Base-by-base conservation (phyloP, 2,113 vertebrate genomes). In the Grallaria varia region DNA sequence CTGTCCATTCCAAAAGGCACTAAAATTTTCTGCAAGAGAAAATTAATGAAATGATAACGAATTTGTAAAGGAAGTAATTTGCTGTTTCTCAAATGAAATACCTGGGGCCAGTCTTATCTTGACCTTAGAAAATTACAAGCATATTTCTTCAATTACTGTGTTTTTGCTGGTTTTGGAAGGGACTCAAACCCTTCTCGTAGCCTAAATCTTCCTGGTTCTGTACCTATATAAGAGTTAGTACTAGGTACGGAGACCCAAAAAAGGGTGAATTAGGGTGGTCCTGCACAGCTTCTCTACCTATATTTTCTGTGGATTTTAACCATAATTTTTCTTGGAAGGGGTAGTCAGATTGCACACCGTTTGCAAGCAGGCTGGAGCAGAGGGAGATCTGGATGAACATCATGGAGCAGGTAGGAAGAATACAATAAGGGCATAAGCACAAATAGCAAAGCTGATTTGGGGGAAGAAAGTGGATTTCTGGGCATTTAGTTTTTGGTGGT, bases 301-400 rank as follows among this genome's bases (percentile, higher is more conserved):
- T 50, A 5, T 45, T 52, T 62, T 10, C 56, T 56, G 7, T 59
- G 27, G 14, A 44, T 62, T 77, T 95, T 89, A 56, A 53, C 31
- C 39, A 7, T 25, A 53, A 6, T 55, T 63, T 28, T 19, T 30
- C 6, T 28, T 68, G 20, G 39, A 89, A 78, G 35, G 9, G 80
- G 17, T 20, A 66, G 55, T 47, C 2, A 2, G 9, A 33, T 33
- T 59, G 8, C 16, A 84, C 15, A 55, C 42, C 3, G 2, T 59
- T 87, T 81, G 55, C 30, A n/a, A 10, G 6, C 20, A 49, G 10
- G 9, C 4, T 17, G 31, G 17, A 69, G 55, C 16, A 68, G 42
- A 50, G 15, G 13, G 8, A 14, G 4, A 44, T 45, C 33, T 25
- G 22, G 6, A 31, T 69, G 31, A 31, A 45, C 0, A 0, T 17